Conservation (phyloP, 2,113 vertebrate species). For the Hemicordylus capensis region DNA sequence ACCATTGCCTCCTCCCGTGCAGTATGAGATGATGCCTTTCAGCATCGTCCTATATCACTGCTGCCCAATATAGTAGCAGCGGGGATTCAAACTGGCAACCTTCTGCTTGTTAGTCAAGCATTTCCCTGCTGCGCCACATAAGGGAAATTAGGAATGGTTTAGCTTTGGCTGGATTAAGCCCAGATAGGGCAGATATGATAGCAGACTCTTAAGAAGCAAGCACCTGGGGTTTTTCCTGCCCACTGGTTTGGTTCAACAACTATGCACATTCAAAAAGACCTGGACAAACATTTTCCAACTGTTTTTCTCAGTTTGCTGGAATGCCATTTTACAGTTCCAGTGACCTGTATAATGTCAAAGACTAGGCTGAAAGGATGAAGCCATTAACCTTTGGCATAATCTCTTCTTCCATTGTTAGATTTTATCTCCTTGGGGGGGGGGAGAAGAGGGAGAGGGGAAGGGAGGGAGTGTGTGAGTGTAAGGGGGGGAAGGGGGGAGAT, state of each 20-base stretch:
- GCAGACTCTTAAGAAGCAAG: not conserved
- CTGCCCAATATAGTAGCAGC: no score
- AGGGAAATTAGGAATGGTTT: not conserved
- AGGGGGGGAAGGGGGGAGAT: constrained; percentile 45
- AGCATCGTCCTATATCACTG: no score
- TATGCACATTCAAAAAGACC: not conserved
- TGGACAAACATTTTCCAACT: not conserved
- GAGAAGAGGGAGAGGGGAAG: no score
- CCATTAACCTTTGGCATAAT: not conserved
- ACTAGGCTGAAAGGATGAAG: not conserved
- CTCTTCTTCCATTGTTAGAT: not conserved
- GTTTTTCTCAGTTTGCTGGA: not conserved
- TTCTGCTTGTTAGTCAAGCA: no score
- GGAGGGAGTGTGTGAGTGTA: constrained; percentile 45
- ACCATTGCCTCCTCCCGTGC: no score
- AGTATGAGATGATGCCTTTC: no score
- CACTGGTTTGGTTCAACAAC: not conserved
- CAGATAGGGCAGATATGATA: not conserved
- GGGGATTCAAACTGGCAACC: no score
- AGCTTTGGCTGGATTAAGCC: not conserved
- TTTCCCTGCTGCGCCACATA: no score
- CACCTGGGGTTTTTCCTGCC: not conserved
- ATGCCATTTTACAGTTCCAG: not conserved
- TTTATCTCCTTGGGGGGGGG: no score
- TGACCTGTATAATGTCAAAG: no score